Percentiles rank a stretch among this genome's conserved stretches.
phyloP scores from a whole-genome alignment of 2,888 invertebrate species.

The Dusona sp. region DNA sequence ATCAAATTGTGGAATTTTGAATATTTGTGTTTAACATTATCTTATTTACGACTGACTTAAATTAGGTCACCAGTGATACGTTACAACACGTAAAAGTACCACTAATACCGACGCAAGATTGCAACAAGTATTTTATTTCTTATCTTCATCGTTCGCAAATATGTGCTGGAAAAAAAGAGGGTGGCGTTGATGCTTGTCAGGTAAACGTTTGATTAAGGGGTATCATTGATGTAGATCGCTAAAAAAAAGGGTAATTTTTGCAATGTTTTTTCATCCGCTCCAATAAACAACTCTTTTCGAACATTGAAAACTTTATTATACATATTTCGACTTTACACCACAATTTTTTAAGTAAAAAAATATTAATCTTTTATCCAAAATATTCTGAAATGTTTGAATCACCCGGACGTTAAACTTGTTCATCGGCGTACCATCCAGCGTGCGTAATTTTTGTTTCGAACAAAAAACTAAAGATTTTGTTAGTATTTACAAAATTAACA shows the following conservation, averaged over 20 bases:
- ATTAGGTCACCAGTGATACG: constrained; percentile 39
- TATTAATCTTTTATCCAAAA: too few relatives aligned
- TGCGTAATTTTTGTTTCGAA: too few relatives aligned
- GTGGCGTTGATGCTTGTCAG: constrained; percentile 78
- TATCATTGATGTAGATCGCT: background rate
- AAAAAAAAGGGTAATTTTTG: background rate
- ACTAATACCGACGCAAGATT: constrained; percentile 71
- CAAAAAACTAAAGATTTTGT: too few relatives aligned
- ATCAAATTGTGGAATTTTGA: background rate
- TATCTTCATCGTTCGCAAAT: constrained; percentile 70
- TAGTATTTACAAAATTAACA: too few relatives aligned
- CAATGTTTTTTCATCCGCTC: too few relatives aligned
- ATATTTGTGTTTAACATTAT: background rate
- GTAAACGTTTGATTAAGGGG: constrained; percentile 65
- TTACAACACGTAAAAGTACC: constrained; percentile 75
- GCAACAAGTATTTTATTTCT: constrained; percentile 46
- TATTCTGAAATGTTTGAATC: too few relatives aligned
- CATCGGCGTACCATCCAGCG: too few relatives aligned
- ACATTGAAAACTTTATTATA: too few relatives aligned
- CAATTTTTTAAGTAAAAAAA: too few relatives aligned
- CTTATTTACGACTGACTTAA: background rate
- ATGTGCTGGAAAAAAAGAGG: constrained; percentile 76
- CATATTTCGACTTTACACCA: too few relatives aligned
- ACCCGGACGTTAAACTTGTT: too few relatives aligned
- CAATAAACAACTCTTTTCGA: too few relatives aligned